Conservation (phyloP, 2,797 vertebrate genomes). For the Euthynnus affinis region DNA sequence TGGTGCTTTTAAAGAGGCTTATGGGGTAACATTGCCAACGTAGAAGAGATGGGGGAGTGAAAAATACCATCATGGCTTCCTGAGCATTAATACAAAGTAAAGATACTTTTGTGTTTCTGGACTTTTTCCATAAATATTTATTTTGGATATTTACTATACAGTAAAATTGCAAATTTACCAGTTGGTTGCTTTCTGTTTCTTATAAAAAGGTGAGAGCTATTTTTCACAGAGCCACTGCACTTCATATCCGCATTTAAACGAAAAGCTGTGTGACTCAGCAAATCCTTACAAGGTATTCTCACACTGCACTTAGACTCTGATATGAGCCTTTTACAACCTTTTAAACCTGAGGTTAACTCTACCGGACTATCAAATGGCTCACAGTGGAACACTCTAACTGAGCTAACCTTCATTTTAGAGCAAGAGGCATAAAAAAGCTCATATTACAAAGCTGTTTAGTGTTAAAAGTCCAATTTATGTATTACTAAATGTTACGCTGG, state of each 20-base stretch:
- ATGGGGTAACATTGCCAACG: conserved; percentile 16
- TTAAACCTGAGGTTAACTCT: conserved; percentile 46
- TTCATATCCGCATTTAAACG: conserved; percentile 41
- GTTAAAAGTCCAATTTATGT: conserved; percentile 35
- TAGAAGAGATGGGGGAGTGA: conserved; percentile 4
- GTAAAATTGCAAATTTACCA: conserved; percentile 32
- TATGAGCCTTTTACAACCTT: conserved; percentile 35
- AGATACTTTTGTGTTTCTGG: conserved; percentile 15
- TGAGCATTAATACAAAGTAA: conserved; percentile 34
- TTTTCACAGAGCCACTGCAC: conserved; percentile 23
- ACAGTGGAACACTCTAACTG: conserved; percentile 23
- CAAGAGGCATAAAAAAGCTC: conserved; percentile 17
- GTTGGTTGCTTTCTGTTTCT: conserved; percentile 12
- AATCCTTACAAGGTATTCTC: conserved; percentile 16
- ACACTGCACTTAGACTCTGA: conserved; percentile 12
- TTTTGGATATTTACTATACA: conserved; percentile 13
- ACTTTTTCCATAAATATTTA: conserved; percentile 51
- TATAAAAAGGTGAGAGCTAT: conserved; percentile 5
- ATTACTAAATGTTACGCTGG: conserved; percentile 4
- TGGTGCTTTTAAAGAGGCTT: conserved; percentile 48
- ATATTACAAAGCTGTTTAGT: conserved; percentile 30
- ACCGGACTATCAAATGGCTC: conserved; percentile 44
- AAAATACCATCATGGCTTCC: conserved; percentile 27
- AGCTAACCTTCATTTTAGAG: conserved; percentile 47
- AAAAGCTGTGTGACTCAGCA: conserved; percentile 41